Evolutionary conservation across 1,140 invertebrate species (phyloP).

Genomic region (Pollicipes pollicipes): DNA sequence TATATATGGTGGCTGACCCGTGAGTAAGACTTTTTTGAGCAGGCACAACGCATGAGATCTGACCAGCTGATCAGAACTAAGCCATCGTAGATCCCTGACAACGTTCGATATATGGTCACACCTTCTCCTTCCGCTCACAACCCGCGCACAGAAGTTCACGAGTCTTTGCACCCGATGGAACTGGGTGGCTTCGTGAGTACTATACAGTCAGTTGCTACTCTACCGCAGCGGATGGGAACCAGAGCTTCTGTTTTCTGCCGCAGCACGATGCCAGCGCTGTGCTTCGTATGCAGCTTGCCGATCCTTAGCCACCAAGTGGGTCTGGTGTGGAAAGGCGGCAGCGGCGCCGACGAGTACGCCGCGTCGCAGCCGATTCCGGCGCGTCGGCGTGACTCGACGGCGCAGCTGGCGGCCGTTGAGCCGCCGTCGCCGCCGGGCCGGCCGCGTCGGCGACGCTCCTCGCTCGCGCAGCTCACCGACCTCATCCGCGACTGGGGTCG

Average conservation of each 20-base stretch:
- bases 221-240: too few species aligned
- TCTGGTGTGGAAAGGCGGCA: slow-evolving; percentile 75
- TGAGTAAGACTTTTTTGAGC: too few species aligned
- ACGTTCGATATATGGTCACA: too few species aligned
- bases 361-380: too few species aligned
- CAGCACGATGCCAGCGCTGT: slow-evolving; percentile 35
- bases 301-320: slow-evolving; percentile 84
- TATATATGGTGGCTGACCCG: too few species aligned
- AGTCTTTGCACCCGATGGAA: too few species aligned
- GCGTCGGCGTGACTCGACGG: slow-evolving; percentile 11
- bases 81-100: too few species aligned
- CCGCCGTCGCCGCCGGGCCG: slow-evolving; percentile 38
- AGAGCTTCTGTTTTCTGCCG: slow-evolving; percentile 3
- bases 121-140: too few species aligned
- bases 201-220: too few species aligned
- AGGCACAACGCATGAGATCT: too few species aligned
- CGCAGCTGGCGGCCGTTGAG: slow-evolving; percentile 51
- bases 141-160: too few species aligned
- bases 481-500: slow-evolving; percentile 68
- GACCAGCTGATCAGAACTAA: too few species aligned
- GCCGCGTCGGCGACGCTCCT: slow-evolving; percentile 53
- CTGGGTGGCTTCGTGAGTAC: background rate
- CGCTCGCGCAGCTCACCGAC: slow-evolving; percentile 68
- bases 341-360: slow-evolving; percentile 62
- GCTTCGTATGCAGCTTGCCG: slow-evolving; percentile 85